A percentile compares a stretch with the other conserved stretches of the same genome.
Conservation (phyloP, 2,113 vertebrate species). For the Spilogale gracilis region DNA sequence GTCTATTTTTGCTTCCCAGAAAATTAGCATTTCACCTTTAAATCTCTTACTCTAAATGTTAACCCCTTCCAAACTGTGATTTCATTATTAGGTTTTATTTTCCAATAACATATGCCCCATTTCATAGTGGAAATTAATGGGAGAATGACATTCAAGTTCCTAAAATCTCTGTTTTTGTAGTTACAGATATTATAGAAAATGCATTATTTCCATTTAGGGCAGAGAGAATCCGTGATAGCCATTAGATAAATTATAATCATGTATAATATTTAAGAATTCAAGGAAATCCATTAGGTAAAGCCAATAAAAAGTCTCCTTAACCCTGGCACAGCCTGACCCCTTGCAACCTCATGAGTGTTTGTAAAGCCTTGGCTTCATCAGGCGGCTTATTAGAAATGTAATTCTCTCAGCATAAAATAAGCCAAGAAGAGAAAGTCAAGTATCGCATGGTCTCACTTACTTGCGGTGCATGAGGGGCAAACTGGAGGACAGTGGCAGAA, state of each 20-base stretch:
- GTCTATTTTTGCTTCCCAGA: not conserved
- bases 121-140: not conserved
- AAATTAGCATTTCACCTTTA: not conserved
- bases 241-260: not conserved
- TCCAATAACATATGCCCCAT: not conserved
- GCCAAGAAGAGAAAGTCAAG: too few relatives aligned
- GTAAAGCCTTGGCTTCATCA: not conserved
- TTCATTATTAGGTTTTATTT: constrained; percentile 20
- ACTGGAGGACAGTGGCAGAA: too few relatives aligned
- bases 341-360: not conserved
- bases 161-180: not conserved
- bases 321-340: not conserved
- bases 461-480: too few relatives aligned
- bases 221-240: not conserved
- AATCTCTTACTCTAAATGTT: not conserved
- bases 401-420: too few relatives aligned
- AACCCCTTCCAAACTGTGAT: not conserved
- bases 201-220: not conserved
- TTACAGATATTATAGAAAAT: not conserved
- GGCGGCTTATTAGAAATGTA: not conserved
- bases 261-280: not conserved
- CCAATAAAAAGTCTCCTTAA: not conserved
- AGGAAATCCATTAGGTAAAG: not conserved
- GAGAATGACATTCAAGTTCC: not conserved
- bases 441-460: too few relatives aligned